A percentile compares a stretch with the other conserved stretches of the same genome.
These are phyloP conservation scores for Paedocypris micromegethes DNA, from an alignment of 2,797 vertebrate species.

Conservation along the genomic window DNA sequence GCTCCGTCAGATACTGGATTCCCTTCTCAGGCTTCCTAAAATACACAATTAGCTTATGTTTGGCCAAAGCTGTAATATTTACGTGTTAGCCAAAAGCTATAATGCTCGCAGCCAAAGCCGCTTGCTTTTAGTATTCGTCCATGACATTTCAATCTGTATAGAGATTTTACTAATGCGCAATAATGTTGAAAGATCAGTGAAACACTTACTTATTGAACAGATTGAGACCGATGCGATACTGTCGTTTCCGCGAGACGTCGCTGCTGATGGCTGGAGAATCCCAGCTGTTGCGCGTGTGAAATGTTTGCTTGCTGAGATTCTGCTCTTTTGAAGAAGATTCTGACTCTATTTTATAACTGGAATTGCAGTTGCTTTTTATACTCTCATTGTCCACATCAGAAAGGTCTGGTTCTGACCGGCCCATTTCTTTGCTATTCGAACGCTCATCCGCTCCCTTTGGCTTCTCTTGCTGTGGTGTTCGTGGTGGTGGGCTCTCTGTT, in stretches of 20 bases:
- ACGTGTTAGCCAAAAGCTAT: no score
- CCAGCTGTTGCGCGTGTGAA: slow-evolving; percentile 97
- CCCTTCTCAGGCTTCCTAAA: slow-evolving; percentile 94
- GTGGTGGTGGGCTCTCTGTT: no score
- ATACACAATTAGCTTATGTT: slow-evolving; percentile 3
- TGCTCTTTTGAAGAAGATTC: slow-evolving; percentile 94
- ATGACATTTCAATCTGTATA: no score
- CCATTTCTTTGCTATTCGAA: slow-evolving; percentile 89
- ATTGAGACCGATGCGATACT: slow-evolving; percentile 95
- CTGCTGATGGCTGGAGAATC: slow-evolving; percentile 98
- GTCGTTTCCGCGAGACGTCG: slow-evolving; percentile 89
- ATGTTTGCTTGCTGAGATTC: slow-evolving; percentile 92
- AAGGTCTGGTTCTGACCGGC: slow-evolving; percentile 93
- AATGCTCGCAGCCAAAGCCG: no score
- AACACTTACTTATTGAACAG: slow-evolving; percentile 96
- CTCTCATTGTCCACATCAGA: slow-evolving; percentile 98
- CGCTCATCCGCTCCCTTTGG: no score
- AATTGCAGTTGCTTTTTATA: slow-evolving; percentile 97
- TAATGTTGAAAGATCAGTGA: no score
- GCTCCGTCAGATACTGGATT: slow-evolving; percentile 90
- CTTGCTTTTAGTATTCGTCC: no score
- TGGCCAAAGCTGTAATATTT: no score
- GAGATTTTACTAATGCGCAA: no score
- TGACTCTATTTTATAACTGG: slow-evolving; percentile 96
- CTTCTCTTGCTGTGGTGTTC: no score